phyloP scores from a whole-genome alignment of 2,797 vertebrate species.

The Enteromius trimaculatus region DNA sequence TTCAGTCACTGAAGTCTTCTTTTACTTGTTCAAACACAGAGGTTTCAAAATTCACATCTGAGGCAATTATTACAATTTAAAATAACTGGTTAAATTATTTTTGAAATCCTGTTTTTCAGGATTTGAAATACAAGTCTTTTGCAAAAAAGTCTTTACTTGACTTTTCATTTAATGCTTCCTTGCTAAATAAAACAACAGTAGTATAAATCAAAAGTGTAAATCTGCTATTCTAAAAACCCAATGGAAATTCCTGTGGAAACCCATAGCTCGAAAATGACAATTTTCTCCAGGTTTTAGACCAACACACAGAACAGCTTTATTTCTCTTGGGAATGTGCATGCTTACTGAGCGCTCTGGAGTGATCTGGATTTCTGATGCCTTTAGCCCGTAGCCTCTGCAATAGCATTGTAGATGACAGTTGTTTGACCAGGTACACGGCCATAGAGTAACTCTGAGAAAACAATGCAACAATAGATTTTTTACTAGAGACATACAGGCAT shows the following conservation, averaged over 20 bases:
- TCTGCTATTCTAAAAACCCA: not conserved
- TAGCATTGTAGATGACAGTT: slow-evolving; percentile 93
- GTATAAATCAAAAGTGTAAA: not conserved
- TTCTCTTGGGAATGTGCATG: slow-evolving; percentile 25
- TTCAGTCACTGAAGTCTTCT: not conserved
- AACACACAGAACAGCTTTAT: not conserved
- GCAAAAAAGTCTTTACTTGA: not conserved
- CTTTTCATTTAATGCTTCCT: not conserved
- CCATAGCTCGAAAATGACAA: not conserved
- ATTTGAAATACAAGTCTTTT: not conserved
- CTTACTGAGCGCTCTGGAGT: slow-evolving; percentile 97
- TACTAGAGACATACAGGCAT: slow-evolving; percentile 7
- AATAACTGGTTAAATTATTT: not conserved
- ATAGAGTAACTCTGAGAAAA: slow-evolving; percentile 92
- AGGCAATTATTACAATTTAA: not conserved
- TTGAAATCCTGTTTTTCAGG: not conserved
- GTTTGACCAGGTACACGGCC: slow-evolving; percentile 98
- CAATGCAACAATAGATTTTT: slow-evolving; percentile 5
- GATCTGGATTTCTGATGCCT: slow-evolving; percentile 98
- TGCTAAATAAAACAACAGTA: not conserved
- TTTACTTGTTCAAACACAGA: not conserved
- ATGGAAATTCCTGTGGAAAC: not conserved
- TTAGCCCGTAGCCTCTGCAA: slow-evolving; percentile 95
- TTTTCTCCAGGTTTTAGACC: not conserved
- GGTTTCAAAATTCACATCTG: not conserved